Conservation (phyloP, 1,140 invertebrate genomes). For the Probaryconus sp. region DNA sequence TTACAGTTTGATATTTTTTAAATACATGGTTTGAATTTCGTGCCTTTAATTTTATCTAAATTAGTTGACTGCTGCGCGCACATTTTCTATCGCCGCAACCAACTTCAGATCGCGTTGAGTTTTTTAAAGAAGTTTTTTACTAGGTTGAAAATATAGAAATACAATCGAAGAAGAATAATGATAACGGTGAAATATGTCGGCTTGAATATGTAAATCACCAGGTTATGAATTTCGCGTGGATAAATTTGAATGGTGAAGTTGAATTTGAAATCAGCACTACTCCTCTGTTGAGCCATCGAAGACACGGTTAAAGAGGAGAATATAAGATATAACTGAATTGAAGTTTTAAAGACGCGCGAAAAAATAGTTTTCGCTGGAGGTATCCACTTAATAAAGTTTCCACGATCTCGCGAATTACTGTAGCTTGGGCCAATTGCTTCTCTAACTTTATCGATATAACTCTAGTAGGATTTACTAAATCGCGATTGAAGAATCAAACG, state of each 20-base stretch:
- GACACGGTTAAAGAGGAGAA: neutral
- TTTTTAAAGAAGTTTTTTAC: too few relatives aligned
- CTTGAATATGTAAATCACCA: neutral
- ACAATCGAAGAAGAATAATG: too few relatives aligned
- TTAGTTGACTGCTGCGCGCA: too few relatives aligned
- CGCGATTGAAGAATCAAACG: constrained; percentile 2
- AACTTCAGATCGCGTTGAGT: too few relatives aligned
- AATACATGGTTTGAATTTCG: too few relatives aligned
- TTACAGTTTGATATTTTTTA: too few relatives aligned
- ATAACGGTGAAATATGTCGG: too few relatives aligned
- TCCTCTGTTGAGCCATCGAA: neutral
- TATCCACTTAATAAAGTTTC: constrained; percentile 36
- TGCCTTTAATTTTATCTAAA: too few relatives aligned
- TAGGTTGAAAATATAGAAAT: too few relatives aligned
- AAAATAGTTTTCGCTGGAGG: constrained; percentile 13
- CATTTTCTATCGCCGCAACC: too few relatives aligned
- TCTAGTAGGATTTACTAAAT: constrained; percentile 27
- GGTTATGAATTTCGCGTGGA: constrained; percentile 2
- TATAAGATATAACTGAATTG: constrained; percentile 22
- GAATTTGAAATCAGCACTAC: neutral
- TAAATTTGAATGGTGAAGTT: constrained; percentile 6
- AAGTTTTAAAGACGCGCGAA: constrained; percentile 16
- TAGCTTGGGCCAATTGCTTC: neutral
- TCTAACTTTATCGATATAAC: constrained; percentile 24
- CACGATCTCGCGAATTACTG: constrained; percentile 21